Evolutionary conservation across 2,113 vertebrate genomes (phyloP), one percentile per base, ranked within the genome.

Genomic region (Triplophysa dalaica): DNA sequence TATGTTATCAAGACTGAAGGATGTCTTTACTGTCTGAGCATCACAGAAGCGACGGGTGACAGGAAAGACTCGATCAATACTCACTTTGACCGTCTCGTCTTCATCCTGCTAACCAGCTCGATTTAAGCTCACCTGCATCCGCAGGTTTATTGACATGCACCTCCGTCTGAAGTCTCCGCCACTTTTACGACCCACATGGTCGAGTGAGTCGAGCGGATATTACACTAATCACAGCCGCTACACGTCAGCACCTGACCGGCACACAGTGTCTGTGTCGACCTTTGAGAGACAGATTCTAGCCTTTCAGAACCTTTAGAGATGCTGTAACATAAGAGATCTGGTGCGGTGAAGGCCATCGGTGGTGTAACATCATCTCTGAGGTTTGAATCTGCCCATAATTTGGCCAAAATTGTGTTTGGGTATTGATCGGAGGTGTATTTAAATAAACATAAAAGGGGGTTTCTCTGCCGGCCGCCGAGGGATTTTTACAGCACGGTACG

Each of bases 91-190:
- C 79, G 75, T 84, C 78, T 74, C 87, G 61, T 88, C 72, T 72
- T 24, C 60, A 50, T 77, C 16, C 17, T 75, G 66, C 54, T 56
- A 72, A 86, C 82, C 81, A 79, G 68, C 52, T 82, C 75, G 86
- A 89, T 91, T 90, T 86, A 88, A 78, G 80, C 68, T 69, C 75
- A 58, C 75, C 56, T 60, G 65, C 16, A 38, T 43, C 52, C 7
- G 17, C 43, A 21, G 17, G 41, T 75, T 64, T 50, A 14, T 64
- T 61, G 56, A 21, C 21, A 75, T 74, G 56, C 19, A 43, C 29
- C 8, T 50, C 12, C 11, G 21, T 75, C 38, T 75, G 73, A 75
- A 19, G 41, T 24, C 58, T 75, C 60, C 16, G 60, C 24, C 60
- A 50, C 73, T 48, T 75, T 19, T 75, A 52, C 29, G 6, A 41